A percentile compares a stretch with the other conserved stretches of the same genome.
Evolutionary conservation across 1,140 invertebrate species (phyloP).

Genomic region (Scylla paramamosain): DNA sequence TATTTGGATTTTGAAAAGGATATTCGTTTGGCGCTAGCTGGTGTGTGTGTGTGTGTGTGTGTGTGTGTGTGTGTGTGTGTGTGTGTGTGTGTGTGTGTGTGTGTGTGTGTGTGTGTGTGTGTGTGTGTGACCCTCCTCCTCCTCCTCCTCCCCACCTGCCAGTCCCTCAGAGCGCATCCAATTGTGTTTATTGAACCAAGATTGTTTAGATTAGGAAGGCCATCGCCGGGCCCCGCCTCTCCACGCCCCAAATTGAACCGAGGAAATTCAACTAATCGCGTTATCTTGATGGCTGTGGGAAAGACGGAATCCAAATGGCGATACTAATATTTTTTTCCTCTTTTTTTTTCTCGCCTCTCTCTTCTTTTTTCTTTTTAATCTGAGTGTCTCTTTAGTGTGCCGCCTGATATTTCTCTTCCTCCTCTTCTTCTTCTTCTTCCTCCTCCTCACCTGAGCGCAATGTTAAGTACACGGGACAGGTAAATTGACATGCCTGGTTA

Average conservation of each 20-base stretch:
- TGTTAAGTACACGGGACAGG: background rate
- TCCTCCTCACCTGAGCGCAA: background rate
- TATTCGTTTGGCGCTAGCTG: too few species aligned
- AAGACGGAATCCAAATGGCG: background rate
- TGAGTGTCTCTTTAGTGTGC: background rate
- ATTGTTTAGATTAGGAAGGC: background rate
- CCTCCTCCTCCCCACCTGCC: background rate
- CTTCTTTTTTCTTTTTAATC: background rate
- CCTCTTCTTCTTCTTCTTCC: background rate
- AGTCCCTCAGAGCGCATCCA: background rate
- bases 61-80: background rate
- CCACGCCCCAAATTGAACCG: background rate
- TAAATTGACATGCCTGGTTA: too few species aligned
- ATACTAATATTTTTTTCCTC: background rate
- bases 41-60: too few species aligned
- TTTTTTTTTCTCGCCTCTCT: background rate
- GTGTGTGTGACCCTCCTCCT: background rate
- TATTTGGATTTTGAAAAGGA: too few species aligned
- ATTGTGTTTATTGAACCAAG: background rate
- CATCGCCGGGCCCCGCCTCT: background rate
- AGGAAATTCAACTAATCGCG: constrained; percentile 9
- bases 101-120: background rate
- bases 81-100: constrained; percentile 20
- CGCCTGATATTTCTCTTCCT: background rate
- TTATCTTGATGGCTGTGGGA: constrained; percentile 13